Evolutionary conservation across 2,888 invertebrate species (phyloP), one percentile per base, ranked within the genome.

Genomic region (Yponomeuta malinellus): DNA sequence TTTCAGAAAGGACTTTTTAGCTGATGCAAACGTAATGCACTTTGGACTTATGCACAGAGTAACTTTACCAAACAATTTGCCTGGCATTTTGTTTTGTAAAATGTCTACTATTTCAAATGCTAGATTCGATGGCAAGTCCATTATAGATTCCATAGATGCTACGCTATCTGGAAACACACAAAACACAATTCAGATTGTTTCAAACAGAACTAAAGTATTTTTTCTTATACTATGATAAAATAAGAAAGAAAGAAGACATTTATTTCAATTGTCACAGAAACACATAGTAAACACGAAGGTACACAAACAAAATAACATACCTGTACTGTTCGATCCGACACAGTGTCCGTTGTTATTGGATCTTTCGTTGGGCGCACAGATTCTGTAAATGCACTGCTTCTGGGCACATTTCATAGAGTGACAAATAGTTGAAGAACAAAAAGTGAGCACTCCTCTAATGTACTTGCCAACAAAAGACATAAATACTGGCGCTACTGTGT

Each of bases 381-480:
- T 81, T 81, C 91, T 86, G 72, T 90, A 86, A 1, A 83, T 72
- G 73, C 91, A 92, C 12, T 74, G 78, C 77, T 89, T 89, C 64
- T 87, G 78, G 10, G 76, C 79, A 74, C 92, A 92, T 76, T 90
- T 90, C 83, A 91, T 87, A 48, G 92, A 92, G 75, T 88, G 89
- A 72, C 91, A 92, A 74, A 82, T 76, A 68, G 74, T 82, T 71
- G 86, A 78, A 3, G 91, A 90, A 74, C 91, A 92, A 74, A 91
- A 87, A 64, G 91, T 90, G 74, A 92, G 76, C 69, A 85, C 78
- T 31, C 91, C 91, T 71, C 76, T 82, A n/a, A 89, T 81, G 74
- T 92, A 88, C 83, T 92, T 92, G 12, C 92, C 92, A 9, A 90
- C 81, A 73, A 90, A 89, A 10, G 89, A 88, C 76, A 89, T 81